Conservation (phyloP, 2,888 invertebrate genomes). For the Leptopilina syphax region DNA sequence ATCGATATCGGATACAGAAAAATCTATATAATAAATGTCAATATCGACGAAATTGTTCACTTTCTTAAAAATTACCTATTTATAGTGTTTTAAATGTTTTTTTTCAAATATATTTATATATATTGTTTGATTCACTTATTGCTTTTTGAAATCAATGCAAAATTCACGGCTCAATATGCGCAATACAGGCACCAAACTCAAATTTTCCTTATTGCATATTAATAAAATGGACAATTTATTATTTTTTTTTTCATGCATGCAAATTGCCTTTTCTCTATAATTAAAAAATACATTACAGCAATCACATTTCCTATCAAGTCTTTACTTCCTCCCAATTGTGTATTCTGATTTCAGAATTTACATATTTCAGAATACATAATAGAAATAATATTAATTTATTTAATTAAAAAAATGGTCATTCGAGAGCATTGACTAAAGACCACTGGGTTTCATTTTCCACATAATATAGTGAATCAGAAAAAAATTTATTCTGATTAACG, state of each 20-base stretch:
- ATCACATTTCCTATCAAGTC: constrained; percentile 35
- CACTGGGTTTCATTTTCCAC: constrained; percentile 9
- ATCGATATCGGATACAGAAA: neutral
- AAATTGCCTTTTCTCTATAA: constrained; percentile 2
- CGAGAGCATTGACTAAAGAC: constrained; percentile 21
- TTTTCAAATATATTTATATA: constrained; percentile 5
- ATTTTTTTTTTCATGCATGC: neutral
- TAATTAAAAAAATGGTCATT: neutral
- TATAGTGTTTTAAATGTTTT: neutral
- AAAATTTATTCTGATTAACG: neutral
- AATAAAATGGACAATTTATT: neutral
- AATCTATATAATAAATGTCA: constrained; percentile 13
- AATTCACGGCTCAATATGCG: constrained; percentile 3
- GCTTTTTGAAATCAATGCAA: neutral
- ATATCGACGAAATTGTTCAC: constrained; percentile 12
- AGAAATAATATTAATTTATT: constrained; percentile 23
- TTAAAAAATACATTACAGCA: constrained; percentile 20
- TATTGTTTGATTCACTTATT: constrained; percentile 26
- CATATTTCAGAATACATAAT: neutral
- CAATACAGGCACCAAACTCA: constrained; percentile 17
- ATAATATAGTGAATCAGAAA: neutral
- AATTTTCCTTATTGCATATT: neutral
- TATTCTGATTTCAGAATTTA: neutral
- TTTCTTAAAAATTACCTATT: constrained; percentile 16
- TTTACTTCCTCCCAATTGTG: constrained; percentile 33